These are phyloP conservation scores for Philhelius pedissequus DNA, from an alignment of 2,888 invertebrate genomes.

Conservation along the genomic window DNA sequence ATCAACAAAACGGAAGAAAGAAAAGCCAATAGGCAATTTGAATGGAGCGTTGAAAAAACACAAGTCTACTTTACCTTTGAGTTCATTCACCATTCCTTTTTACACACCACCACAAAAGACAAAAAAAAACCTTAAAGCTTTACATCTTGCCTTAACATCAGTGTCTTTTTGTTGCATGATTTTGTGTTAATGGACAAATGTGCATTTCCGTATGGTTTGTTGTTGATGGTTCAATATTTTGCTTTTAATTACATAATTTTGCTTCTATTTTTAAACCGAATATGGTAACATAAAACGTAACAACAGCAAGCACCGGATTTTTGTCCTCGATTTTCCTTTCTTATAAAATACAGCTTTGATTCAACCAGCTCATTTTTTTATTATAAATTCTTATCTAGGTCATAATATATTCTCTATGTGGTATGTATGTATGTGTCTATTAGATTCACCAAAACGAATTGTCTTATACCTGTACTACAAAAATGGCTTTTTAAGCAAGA, in stretches of 20 bases:
- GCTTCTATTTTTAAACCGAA: not conserved
- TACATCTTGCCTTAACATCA: too few species aligned
- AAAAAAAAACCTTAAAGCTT: too few species aligned
- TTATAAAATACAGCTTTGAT: not conserved
- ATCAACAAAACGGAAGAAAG: too few species aligned
- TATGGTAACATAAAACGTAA: slow-evolving; percentile 6
- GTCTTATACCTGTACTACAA: not conserved
- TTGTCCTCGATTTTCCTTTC: slow-evolving; percentile 49
- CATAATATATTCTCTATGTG: slow-evolving; percentile 13
- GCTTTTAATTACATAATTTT: not conserved
- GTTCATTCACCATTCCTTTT: too few species aligned
- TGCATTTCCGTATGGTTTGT: not conserved
- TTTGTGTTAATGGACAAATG: not conserved
- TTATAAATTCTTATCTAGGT: slow-evolving; percentile 53
- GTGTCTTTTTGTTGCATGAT: not conserved
- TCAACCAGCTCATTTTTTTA: not conserved
- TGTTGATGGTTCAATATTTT: not conserved
- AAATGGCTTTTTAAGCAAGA: not conserved
- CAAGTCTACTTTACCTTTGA: too few species aligned
- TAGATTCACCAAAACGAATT: not conserved
- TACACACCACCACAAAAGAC: too few species aligned
- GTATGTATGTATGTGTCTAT: slow-evolving; percentile 18
- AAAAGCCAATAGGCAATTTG: too few species aligned
- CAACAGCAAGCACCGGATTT: not conserved
- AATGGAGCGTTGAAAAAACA: too few species aligned